A percentile compares a stretch with the other conserved stretches of the same genome.
Conservation (phyloP, 2,113 vertebrate genomes). For the Glaucidium brasilianum region DNA sequence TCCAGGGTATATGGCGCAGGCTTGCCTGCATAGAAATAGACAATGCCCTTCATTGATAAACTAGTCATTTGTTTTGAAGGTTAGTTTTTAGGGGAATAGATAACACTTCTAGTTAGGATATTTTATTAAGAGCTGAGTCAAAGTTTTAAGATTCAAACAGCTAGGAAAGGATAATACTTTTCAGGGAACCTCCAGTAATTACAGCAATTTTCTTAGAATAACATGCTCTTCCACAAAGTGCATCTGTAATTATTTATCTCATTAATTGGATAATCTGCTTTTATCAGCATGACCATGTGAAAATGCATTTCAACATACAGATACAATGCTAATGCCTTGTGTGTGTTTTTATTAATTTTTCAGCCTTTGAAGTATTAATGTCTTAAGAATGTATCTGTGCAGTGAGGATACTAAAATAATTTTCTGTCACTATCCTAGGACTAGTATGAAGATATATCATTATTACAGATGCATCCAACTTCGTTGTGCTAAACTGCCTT, state of each 20-base stretch:
- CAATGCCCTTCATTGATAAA: neutral
- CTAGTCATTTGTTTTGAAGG: neutral
- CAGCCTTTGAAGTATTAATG: neutral
- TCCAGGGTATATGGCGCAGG: neutral
- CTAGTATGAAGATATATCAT: neutral
- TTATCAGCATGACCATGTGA: constrained; percentile 17
- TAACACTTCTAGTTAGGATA: neutral
- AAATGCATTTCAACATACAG: neutral
- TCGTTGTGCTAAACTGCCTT: neutral
- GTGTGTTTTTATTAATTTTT: neutral
- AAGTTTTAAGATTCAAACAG: neutral
- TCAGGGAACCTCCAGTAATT: neutral
- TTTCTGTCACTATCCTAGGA: neutral
- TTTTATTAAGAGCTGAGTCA: neutral
- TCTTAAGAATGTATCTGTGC: neutral
- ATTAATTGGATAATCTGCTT: constrained; percentile 38
- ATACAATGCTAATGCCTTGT: neutral
- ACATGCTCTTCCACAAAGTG: neutral
- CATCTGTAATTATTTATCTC: constrained; percentile 42
- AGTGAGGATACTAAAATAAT: neutral
- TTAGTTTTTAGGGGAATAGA: neutral
- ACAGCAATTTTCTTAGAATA: constrained; percentile 31
- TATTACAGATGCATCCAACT: neutral
- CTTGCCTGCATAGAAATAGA: neutral
- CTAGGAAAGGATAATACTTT: neutral